Evolutionary conservation across 2,113 vertebrate genomes (phyloP).

Genomic region (Cichladusa arquata): DNA sequence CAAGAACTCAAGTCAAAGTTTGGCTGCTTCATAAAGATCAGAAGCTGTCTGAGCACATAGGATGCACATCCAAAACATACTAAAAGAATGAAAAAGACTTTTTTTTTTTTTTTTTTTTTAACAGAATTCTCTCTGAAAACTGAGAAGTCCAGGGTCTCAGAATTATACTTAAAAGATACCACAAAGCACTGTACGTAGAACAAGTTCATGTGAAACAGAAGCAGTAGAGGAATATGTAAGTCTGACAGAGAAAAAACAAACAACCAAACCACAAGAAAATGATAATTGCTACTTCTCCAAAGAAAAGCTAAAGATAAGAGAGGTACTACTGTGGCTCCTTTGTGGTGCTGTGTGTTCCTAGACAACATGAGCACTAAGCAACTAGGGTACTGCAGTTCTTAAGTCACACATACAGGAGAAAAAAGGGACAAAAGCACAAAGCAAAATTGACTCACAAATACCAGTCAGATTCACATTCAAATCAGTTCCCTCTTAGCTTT

Average conservation of each 20-base stretch:
- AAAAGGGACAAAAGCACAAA: not conserved
- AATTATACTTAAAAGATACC: not conserved
- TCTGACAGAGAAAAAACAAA: not conserved
- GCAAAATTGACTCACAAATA: not conserved
- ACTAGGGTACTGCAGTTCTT: not conserved
- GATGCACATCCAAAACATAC: not conserved
- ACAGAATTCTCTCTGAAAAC: not conserved
- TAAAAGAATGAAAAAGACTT: rapidly evolving
- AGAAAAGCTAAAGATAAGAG: not conserved
- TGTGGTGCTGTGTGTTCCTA: not conserved
- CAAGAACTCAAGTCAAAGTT: not conserved
- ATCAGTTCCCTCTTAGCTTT: not conserved
- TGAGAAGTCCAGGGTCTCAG: not conserved
- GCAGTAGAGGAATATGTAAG: not conserved
- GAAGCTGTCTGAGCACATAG: rapidly evolving
- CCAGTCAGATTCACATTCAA: not conserved
- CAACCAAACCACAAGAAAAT: not conserved
- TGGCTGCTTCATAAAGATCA: not conserved
- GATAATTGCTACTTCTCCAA: not conserved
- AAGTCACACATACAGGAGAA: rapidly evolving
- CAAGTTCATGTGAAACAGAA: not conserved
- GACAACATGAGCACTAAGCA: not conserved
- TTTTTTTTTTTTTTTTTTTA: not conserved
- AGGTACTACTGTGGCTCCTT: not conserved
- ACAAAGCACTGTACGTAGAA: not conserved